phyloP scores from a whole-genome alignment of 2,888 invertebrate species.

The Chloromyia formosa region DNA sequence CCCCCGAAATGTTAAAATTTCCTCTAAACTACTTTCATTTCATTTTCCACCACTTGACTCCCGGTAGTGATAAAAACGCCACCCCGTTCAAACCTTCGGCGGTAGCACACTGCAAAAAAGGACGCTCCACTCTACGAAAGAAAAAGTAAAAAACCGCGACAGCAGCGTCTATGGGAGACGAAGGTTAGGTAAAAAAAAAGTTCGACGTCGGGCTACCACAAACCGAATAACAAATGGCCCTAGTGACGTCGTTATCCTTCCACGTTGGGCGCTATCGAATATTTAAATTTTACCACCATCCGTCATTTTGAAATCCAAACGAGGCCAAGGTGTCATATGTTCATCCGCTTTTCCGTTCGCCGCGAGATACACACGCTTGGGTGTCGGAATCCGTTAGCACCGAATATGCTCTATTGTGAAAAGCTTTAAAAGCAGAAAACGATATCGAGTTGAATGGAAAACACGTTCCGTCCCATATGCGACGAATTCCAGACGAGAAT shows the following conservation, averaged over 20 bases:
- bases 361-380: conserved; percentile 21
- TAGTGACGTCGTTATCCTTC: conserved; percentile 35
- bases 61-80: conserved; percentile 22
- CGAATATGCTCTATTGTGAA: background rate
- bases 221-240: conserved; percentile 32
- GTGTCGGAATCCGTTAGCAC: background rate
- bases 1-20: no score
- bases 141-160: conserved; percentile 9
- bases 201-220: conserved; percentile 23
- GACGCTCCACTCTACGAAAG: background rate
- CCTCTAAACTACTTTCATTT: background rate
- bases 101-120: conserved; percentile 4
- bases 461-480: conserved; percentile 7
- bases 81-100: background rate
- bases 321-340: conserved; percentile 40
- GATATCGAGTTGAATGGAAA: no score
- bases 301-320: conserved; percentile 35
- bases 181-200: conserved; percentile 11
- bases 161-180: background rate
- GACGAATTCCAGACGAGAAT: background rate
- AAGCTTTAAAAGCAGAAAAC: background rate
- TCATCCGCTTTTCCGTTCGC: conserved; percentile 30
- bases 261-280: conserved; percentile 34
- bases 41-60: background rate
- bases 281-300: conserved; percentile 41